Conservation (phyloP, 2,797 vertebrate genomes). For the Cynopterus sphinx region DNA sequence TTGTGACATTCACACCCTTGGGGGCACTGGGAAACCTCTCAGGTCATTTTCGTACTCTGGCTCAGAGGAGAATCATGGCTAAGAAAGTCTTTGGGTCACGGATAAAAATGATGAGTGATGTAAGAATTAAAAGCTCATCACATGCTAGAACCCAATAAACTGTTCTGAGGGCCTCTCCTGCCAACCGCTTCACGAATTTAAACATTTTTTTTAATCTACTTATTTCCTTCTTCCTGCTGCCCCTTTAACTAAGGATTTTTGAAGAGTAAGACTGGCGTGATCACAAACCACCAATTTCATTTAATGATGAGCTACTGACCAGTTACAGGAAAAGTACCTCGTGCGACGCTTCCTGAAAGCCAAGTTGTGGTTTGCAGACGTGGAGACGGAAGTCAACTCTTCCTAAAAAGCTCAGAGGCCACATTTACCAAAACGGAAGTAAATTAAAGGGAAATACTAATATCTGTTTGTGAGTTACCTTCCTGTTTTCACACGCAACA, state of each 20-base stretch:
- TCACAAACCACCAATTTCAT: background rate
- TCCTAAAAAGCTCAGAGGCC: constrained; percentile 58
- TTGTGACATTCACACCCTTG: background rate
- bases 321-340: background rate
- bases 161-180: background rate
- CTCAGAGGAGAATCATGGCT: background rate
- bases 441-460: constrained; percentile 4
- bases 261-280: background rate
- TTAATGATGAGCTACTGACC: background rate
- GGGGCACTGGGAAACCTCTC: background rate
- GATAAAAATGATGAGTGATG: background rate
- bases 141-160: background rate
- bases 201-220: background rate
- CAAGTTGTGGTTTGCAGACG: constrained; percentile 31
- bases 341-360: constrained; percentile 40
- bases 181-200: background rate
- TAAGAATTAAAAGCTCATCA: background rate
- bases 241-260: background rate
- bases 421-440: constrained; percentile 60
- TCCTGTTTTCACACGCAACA: constrained; percentile 29
- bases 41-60: background rate
- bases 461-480: background rate
- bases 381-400: constrained; percentile 10
- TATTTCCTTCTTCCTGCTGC: background rate
- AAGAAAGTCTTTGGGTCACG: background rate